phyloP scores from a whole-genome alignment of 53 echinoderm and acorn worm genomes.

The Paracentrotus lividus region DNA sequence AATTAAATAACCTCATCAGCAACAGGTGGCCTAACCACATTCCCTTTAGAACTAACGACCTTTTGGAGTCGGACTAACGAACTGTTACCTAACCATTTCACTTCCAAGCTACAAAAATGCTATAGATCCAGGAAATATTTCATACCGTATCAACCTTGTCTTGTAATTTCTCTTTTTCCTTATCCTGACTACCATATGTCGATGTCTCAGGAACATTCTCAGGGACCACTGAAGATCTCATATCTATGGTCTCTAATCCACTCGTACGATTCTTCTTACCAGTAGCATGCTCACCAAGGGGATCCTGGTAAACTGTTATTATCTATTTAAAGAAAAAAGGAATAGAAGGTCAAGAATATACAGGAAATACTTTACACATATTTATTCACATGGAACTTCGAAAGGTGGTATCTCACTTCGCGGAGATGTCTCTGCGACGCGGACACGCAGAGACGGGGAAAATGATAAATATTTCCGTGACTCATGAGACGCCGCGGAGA shows the following conservation, averaged over 20 bases:
- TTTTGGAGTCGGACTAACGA: too few species aligned
- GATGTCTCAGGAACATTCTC: constrained; percentile 38
- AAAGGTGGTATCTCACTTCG: too few species aligned
- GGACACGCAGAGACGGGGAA: too few species aligned
- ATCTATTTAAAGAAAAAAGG: constrained; percentile 28
- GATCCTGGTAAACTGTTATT: constrained; percentile 75
- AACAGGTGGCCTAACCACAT: too few species aligned
- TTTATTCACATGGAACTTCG: too few species aligned
- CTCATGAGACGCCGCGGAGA: too few species aligned
- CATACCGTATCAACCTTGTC: constrained; percentile 33
- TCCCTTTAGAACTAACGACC: too few species aligned
- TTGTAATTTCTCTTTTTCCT: constrained; percentile 13
- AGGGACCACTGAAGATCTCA: background rate
- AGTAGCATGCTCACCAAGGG: constrained; percentile 69
- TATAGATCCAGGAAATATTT: background rate
- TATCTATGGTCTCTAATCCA: constrained; percentile 38
- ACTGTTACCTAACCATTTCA: too few species aligned
- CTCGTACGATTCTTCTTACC: constrained; percentile 55
- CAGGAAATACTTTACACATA: too few species aligned
- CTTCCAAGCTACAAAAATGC: background rate
- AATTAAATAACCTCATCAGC: too few species aligned
- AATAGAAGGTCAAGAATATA: background rate
- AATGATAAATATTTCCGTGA: too few species aligned
- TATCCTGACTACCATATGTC: background rate
- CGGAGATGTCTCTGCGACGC: too few species aligned